Evolutionary conservation across 2,113 vertebrate genomes (phyloP).

Genomic region (Maccullochella peelii): DNA sequence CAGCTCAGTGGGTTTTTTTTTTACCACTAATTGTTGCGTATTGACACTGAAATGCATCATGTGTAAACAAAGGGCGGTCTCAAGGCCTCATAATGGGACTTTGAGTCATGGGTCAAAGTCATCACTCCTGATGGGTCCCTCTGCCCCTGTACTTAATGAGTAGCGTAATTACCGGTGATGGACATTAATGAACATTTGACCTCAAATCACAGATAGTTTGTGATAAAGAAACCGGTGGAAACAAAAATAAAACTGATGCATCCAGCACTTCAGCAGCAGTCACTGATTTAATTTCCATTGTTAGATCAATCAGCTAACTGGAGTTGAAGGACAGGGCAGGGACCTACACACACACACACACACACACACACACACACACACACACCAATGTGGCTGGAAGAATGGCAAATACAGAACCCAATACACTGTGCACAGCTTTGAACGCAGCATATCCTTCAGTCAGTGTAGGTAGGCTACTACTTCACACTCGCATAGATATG

Average conservation of each 20-base stretch:
- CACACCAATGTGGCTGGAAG: slow-evolving; percentile 9
- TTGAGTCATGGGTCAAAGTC: slow-evolving; percentile 69
- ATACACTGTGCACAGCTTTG: not conserved
- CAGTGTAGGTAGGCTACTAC: too few relatives aligned
- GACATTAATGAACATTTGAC: slow-evolving; percentile 73
- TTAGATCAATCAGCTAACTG: slow-evolving; percentile 61
- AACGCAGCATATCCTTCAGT: not conserved
- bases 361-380: slow-evolving; percentile 9
- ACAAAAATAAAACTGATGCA: slow-evolving; percentile 58
- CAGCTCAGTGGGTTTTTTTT: not conserved
- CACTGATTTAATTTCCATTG: slow-evolving; percentile 63
- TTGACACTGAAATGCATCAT: slow-evolving; percentile 43
- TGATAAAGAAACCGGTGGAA: slow-evolving; percentile 61
- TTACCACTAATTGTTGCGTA: not conserved
- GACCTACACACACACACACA: slow-evolving; percentile 4
- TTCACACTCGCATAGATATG: not conserved
- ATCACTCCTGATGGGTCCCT: slow-evolving; percentile 73
- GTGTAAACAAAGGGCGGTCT: slow-evolving; percentile 60
- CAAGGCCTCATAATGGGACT: slow-evolving; percentile 65
- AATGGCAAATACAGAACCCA: not conserved
- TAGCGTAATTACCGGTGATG: slow-evolving; percentile 75
- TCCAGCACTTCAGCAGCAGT: slow-evolving; percentile 27
- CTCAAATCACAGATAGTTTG: slow-evolving; percentile 57
- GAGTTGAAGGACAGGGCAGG: slow-evolving; percentile 64
- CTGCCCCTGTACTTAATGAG: slow-evolving; percentile 62